Percentiles rank a stretch among this genome's conserved stretches.
Conservation (phyloP, 2,113 vertebrate species). For the Anolis carolinensis region DNA sequence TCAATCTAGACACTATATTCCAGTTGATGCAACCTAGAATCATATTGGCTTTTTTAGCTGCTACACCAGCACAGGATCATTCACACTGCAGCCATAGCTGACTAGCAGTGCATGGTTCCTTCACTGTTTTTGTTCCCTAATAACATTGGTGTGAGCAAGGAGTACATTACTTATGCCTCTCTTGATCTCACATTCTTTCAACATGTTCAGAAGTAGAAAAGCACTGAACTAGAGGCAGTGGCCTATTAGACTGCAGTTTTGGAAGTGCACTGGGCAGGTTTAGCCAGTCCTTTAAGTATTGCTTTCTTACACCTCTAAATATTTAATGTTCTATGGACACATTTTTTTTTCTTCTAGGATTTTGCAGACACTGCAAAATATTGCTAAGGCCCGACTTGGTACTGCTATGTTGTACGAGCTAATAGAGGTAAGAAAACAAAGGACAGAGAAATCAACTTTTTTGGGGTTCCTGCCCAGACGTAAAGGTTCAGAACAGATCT, state of each 20-base stretch:
- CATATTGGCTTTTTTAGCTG: too few species aligned
- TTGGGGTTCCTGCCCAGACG: not conserved
- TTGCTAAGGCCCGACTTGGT: conserved; percentile 73
- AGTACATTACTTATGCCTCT: not conserved
- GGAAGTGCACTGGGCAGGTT: not conserved
- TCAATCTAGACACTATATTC: too few species aligned
- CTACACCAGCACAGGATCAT: not conserved
- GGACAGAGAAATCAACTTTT: not conserved
- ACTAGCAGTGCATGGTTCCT: not conserved
- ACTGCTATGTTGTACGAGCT: conserved; percentile 80
- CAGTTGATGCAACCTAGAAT: too few species aligned
- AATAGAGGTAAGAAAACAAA: conserved; percentile 76
- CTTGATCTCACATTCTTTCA: not conserved
- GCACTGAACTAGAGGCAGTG: not conserved
- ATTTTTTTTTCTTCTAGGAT: conserved; percentile 68
- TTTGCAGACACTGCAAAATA: conserved; percentile 67
- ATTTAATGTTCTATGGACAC: not conserved
- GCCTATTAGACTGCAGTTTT: not conserved
- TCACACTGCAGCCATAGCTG: not conserved
- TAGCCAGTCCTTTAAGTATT: not conserved
- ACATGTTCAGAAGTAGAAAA: not conserved
- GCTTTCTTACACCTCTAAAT: not conserved
- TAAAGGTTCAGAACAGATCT: not conserved
- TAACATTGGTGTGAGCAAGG: not conserved
- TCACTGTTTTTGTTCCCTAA: not conserved